phyloP scores from a whole-genome alignment of 2,888 invertebrate species.

The Alloplasta piceator region DNA sequence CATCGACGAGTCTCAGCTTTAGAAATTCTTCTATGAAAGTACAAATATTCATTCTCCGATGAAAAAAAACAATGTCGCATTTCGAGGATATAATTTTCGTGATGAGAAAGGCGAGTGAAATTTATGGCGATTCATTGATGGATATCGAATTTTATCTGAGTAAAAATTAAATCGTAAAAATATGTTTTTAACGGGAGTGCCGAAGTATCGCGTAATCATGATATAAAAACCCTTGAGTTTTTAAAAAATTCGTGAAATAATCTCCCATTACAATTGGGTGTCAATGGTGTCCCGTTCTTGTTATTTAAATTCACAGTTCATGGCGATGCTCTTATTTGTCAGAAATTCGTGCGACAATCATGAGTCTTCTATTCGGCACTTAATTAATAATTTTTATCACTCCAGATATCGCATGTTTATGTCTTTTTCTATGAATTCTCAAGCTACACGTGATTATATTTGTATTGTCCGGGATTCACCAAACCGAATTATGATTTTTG shows the following conservation, averaged over 20 bases:
- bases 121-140: conserved; percentile 47
- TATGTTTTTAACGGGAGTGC: conserved; percentile 20
- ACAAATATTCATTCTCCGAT: conserved; percentile 70
- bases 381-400: conserved; percentile 57
- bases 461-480: conserved; percentile 73
- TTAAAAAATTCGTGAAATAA: no score
- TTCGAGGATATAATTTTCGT: conserved; percentile 22
- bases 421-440: conserved; percentile 51
- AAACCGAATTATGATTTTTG: no score
- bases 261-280: no score
- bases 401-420: conserved; percentile 12
- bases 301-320: no score
- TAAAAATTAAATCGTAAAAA: conserved; percentile 25
- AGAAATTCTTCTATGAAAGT: conserved; percentile 77
- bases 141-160: conserved; percentile 45
- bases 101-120: conserved; percentile 29
- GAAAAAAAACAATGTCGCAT: conserved; percentile 46
- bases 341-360: conserved; percentile 31
- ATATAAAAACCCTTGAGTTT: neutral
- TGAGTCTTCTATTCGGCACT: conserved; percentile 62
- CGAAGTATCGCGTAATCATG: conserved; percentile 54
- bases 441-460: conserved; percentile 63
- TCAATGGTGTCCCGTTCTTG: no score
- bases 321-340: conserved; percentile 48
- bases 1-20: conserved; percentile 70